Conservation (phyloP, 2,797 vertebrate genomes). For the Botia almorhae region DNA sequence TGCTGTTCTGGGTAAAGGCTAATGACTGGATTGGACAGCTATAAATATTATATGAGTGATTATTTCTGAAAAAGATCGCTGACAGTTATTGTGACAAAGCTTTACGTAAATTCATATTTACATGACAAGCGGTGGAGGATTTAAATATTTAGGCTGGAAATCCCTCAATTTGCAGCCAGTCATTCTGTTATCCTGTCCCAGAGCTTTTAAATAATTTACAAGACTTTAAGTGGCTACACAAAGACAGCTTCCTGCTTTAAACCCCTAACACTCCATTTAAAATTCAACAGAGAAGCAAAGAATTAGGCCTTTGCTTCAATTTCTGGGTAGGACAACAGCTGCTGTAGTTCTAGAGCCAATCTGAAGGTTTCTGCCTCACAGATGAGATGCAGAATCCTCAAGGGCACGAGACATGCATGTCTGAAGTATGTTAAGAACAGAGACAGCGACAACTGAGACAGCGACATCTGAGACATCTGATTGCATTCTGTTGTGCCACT, state of each 20-base stretch:
- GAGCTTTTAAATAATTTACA: conserved; percentile 74
- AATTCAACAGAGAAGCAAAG: conserved; percentile 68
- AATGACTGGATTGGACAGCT: conserved; percentile 55
- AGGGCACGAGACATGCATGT: not conserved
- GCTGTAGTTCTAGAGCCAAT: conserved; percentile 2
- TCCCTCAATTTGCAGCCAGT: conserved; percentile 73
- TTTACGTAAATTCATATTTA: conserved; percentile 70
- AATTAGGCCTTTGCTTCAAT: conserved; percentile 1
- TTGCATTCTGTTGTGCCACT: conserved; percentile 67
- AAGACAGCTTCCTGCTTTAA: conserved; percentile 66
- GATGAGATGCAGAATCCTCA: conserved; percentile 11
- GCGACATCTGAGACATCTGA: conserved; percentile 26
- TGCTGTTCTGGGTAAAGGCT: conserved; percentile 48
- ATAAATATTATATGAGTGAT: conserved; percentile 51
- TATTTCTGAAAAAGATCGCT: conserved; percentile 50
- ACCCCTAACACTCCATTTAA: conserved; percentile 65
- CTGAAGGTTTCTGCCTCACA: not conserved
- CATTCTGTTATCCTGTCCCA: conserved; percentile 68
- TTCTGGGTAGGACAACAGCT: conserved; percentile 22
- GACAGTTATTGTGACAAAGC: conserved; percentile 69
- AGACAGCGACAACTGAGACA: not conserved
- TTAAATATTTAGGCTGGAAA: conserved; percentile 73
- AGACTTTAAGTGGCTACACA: conserved; percentile 65
- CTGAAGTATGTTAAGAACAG: not conserved
- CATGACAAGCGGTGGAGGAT: conserved; percentile 73